Evolutionary conservation across 2,888 invertebrate genomes (phyloP).

Genomic region (Lamellibrachia columna): DNA sequence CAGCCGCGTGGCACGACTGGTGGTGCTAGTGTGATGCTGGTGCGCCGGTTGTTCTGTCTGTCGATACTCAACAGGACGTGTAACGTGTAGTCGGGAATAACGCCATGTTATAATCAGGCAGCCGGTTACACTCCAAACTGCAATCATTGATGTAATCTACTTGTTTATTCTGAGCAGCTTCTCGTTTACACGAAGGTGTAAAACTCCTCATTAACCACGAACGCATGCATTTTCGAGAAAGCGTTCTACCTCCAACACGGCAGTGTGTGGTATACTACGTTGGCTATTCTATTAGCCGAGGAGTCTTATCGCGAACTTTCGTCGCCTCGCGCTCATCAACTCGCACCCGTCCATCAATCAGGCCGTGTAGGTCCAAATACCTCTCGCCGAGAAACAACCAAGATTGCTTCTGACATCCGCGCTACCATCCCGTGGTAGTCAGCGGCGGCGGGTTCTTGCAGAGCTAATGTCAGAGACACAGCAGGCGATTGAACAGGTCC

Average conservation of each 20-base stretch:
- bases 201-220: background rate
- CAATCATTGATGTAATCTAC: no score
- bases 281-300: background rate
- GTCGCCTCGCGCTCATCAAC: background rate
- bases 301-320: background rate
- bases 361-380: background rate
- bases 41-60: no score
- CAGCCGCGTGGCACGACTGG: background rate
- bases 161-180: background rate
- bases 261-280: background rate
- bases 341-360: background rate
- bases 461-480: background rate
- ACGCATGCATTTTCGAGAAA: background rate
- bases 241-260: background rate
- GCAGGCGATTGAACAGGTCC: background rate
- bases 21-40: background rate
- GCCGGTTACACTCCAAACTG: background rate
- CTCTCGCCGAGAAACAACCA: background rate
- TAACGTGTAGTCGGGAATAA: background rate
- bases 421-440: constrained; percentile 2
- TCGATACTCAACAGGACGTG: background rate
- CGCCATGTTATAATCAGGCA: background rate
- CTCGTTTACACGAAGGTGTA: background rate
- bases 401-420: background rate
- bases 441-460: background rate